A percentile compares a stretch with the other conserved stretches of the same genome.
Conservation (phyloP, 1,140 invertebrate genomes). For the Trachymyrmex cornetzi region DNA sequence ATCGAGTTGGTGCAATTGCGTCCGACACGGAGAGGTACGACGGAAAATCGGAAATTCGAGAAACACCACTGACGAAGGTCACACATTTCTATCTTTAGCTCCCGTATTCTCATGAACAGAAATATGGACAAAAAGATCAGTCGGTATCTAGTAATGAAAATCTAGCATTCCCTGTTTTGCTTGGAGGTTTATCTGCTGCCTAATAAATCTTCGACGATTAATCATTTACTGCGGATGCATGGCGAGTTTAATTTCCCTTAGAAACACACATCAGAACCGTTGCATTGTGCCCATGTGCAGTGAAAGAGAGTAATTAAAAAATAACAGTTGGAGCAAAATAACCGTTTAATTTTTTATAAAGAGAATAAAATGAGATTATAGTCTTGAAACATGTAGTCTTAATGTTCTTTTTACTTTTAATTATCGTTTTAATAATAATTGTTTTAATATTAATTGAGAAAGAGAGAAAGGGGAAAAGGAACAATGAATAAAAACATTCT, state of each 20-base stretch:
- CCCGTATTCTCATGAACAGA: not conserved
- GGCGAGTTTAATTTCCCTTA: conserved; percentile 13
- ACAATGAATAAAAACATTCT: conserved; percentile 25
- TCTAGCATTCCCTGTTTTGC: not conserved
- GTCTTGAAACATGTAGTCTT: not conserved
- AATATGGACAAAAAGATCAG: not conserved
- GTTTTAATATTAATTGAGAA: not conserved
- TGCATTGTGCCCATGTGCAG: not conserved
- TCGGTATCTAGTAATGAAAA: conserved; percentile 16
- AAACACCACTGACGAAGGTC: conserved; percentile 9
- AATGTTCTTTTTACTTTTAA: not conserved
- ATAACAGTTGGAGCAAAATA: not conserved
- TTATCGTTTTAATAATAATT: not conserved
- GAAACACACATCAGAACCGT: not conserved
- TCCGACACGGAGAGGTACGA: conserved; percentile 23
- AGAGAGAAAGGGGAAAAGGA: not conserved
- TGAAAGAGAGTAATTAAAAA: conserved; percentile 44
- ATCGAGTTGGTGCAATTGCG: conserved; percentile 69
- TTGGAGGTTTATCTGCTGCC: not conserved
- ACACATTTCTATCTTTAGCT: conserved; percentile 35
- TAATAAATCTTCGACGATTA: not conserved
- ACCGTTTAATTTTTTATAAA: not conserved
- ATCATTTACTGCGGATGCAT: not conserved
- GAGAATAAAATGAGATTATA: not conserved
- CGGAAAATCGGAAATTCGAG: conserved; percentile 66